Evolutionary conservation across 2,888 invertebrate species (phyloP), one percentile per base, ranked within the genome.

Genomic region (Pemphredon lugubris): DNA sequence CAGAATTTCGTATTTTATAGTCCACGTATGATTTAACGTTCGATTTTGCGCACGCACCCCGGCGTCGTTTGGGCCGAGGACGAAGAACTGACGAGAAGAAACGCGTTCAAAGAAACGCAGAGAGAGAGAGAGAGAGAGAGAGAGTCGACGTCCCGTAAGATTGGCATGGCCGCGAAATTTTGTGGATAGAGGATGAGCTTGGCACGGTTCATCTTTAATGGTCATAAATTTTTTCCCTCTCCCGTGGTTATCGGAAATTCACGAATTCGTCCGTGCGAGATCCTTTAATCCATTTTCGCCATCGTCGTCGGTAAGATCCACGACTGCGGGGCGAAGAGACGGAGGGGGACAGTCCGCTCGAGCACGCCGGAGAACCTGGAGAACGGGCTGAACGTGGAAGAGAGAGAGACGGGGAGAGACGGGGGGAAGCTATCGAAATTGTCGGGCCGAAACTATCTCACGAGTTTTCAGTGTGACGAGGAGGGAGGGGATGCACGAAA

Each of bases 231-330:
- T 55, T 64, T n/a, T 68, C 18, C 32, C 53, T 13, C 37, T 26
- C 23, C n/a, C 13, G n/a, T 16, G 51, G 65, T 63, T 59, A 73
- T 75, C 64, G 63, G 60, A 60, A 75, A 73, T 73, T 63, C 70
- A 71, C 58, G 74, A 71, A 64, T 74, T 59, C 71, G 60, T 40
- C 32, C 51, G 59, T 57, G 57, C 50, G 55, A 48, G 61, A 76
- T 61, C 75, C 74, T 69, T 77, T 77, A 75, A 81, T 79, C 73
- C 72, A 72, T 79, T 75, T 73, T 72, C 67, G 53, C 55, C 57
- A 44, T 50, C 50, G 23, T 69, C 45, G 60, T 26, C 45, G 14
- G 51, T 45, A 53, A 44, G 53, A 65, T 65, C 61, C 59, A 59
- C 40, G 47, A 18, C 30, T n/a, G 11, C 7, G 20, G n/a, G 9